Conservation (phyloP, 2,797 vertebrate genomes). For the Silurus lanzhouensis region DNA sequence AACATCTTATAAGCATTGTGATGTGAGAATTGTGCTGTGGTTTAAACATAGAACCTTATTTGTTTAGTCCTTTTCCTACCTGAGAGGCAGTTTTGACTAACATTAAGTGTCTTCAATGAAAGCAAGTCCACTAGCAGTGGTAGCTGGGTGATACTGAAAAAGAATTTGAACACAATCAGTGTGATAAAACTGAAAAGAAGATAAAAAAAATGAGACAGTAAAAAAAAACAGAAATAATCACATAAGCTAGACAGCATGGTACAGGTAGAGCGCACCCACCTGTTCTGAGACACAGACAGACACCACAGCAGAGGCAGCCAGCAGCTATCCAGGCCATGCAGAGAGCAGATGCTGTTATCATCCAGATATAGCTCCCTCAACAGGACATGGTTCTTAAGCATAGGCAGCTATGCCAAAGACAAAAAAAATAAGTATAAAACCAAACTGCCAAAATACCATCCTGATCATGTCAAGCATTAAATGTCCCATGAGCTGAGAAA, state of each 20-base stretch:
- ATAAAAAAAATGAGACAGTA: neutral
- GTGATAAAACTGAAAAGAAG: neutral
- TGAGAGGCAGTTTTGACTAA: constrained; percentile 88
- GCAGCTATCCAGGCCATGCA: constrained; percentile 73
- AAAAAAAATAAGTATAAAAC: constrained; percentile 15
- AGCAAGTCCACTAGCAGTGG: constrained; percentile 78
- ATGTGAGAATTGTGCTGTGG: neutral
- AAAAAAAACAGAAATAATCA: neutral
- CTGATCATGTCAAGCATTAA: constrained; percentile 40
- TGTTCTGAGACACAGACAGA: constrained; percentile 83
- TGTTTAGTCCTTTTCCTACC: constrained; percentile 70
- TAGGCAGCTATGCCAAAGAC: constrained; percentile 51
- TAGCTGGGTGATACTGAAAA: constrained; percentile 82
- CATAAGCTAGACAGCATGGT: neutral
- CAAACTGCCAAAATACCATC: constrained; percentile 40
- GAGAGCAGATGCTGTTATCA: constrained; percentile 85
- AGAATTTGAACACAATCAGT: constrained; percentile 16
- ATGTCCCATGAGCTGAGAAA: constrained; percentile 38
- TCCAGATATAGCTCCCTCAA: constrained; percentile 85
- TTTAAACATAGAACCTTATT: neutral
- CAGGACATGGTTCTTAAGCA: constrained; percentile 87
- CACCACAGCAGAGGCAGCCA: constrained; percentile 88
- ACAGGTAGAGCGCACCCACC: constrained; percentile 69
- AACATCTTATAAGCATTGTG: neutral
- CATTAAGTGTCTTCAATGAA: constrained; percentile 82